phyloP scores from a whole-genome alignment of 1,140 invertebrate species.

The Aphidius ervi region DNA sequence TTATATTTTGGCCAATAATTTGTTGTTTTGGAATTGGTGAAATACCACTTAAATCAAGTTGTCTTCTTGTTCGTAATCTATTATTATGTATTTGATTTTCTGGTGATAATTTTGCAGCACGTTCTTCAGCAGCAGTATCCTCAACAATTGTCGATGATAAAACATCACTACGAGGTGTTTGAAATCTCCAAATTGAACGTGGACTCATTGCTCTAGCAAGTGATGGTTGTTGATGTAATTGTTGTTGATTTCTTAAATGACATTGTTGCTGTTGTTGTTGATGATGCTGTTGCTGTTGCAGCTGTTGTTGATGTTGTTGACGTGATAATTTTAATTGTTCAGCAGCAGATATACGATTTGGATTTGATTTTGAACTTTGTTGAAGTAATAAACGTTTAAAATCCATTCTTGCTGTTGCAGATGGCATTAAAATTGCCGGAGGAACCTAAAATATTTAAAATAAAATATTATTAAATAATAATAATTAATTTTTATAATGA shows the following conservation, averaged over 20 bases:
- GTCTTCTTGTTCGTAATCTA: conserved; percentile 30
- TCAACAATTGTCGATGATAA: conserved; percentile 82
- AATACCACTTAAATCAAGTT: conserved; percentile 31
- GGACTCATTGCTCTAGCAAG: conserved; percentile 66
- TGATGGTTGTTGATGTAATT: conserved; percentile 51
- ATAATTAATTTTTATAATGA: conserved; percentile 1
- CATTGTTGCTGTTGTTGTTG: conserved; percentile 34
- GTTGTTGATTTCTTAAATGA: conserved; percentile 23
- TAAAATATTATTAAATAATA: neutral
- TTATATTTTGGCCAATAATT: neutral
- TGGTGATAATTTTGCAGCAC: conserved; percentile 47
- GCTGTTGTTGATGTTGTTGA: conserved; percentile 51
- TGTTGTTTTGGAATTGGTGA: conserved; percentile 16
- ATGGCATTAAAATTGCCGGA: conserved; percentile 39
- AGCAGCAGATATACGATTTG: conserved; percentile 71
- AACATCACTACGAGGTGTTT: conserved; percentile 72
- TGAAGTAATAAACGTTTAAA: conserved; percentile 77
- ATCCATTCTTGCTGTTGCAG: conserved; percentile 69
- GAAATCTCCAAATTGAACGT: conserved; percentile 66
- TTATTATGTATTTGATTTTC: conserved; percentile 33
- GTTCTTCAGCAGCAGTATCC: conserved; percentile 54
- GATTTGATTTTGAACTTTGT: conserved; percentile 60
- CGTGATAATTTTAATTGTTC: conserved; percentile 75
- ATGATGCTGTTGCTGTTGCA: conserved; percentile 52
- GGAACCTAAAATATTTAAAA: conserved; percentile 32